These are phyloP conservation scores for Fabriciana adippe DNA, from an alignment of 2,888 invertebrate species.

Conservation along the genomic window DNA sequence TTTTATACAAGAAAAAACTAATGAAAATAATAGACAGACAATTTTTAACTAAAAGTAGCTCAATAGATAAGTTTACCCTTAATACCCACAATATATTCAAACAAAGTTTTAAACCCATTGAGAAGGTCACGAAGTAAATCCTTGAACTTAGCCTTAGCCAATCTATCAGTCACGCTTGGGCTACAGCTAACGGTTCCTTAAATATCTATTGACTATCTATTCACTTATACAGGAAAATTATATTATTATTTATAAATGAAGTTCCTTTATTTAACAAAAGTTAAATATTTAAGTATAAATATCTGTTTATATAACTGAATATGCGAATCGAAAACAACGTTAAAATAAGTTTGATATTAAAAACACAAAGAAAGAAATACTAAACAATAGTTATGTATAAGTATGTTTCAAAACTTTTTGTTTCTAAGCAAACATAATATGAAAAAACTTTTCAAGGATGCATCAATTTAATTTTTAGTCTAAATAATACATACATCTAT, in stretches of 20 bases:
- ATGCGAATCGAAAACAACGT: background rate
- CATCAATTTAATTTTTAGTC: too few species aligned
- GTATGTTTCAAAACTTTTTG: too few species aligned
- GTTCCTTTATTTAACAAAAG: too few species aligned
- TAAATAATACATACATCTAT: too few species aligned
- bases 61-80: conserved; percentile 8
- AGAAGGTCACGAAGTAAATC: conserved; percentile 24
- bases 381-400: too few species aligned
- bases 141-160: conserved; percentile 25
- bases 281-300: too few species aligned
- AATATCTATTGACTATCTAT: conserved; percentile 7
- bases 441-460: too few species aligned
- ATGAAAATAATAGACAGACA: background rate
- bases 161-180: conserved; percentile 25
- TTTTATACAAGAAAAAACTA: too few species aligned
- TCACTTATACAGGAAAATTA: background rate
- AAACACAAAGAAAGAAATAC: too few species aligned
- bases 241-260: background rate
- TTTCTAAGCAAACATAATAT: too few species aligned
- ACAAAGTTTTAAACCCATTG: conserved; percentile 13
- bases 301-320: background rate
- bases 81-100: conserved; percentile 14
- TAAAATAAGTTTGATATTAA: too few species aligned
- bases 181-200: conserved; percentile 24
- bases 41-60: conserved; percentile 2